Base-by-base conservation (phyloP, 2,888 invertebrate genomes). In the Elaeidobius kamerunicus region DNA sequence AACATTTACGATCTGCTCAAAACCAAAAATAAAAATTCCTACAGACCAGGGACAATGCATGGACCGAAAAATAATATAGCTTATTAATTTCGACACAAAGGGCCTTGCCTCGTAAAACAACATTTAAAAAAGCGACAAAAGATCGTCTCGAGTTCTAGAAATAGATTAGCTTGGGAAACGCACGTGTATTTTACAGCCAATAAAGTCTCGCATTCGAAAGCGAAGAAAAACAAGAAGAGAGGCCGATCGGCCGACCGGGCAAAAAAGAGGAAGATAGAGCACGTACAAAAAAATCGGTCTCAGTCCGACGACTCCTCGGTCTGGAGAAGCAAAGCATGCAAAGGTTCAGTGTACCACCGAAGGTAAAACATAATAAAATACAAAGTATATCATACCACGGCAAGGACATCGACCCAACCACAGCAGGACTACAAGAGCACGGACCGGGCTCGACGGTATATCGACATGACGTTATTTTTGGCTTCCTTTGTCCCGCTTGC, bases 331-430 rank as follows among this genome's bases (percentile, higher is more conserved):
- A 52, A 48, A 42, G 44, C 56, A 52, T 56, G 56, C 56, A 56
- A 56, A 56, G 56, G 56, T 56, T 56, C 56, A 56, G 39, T 52
- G 56, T 56, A 56, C 56, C 56, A 56, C 52, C 48, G 56, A 56
- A 56, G 56, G 56, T 56, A 56, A 56, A 56, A 56, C 52, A 56
- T 50, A 52, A 56, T 56, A 56, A 56, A 56, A 56, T 52, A 56
- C 56, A 56, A 56, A 56, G 48, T 56, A 56, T 56, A 56, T 56
- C 56, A 56, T 56, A 56, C 56, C 48, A 44, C 42, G 52, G 56
- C 56, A 56, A 57, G 57, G 57, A 57, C 57, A 52, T 54, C 57
- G 57, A 57, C 54, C 57, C 57, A 57, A 50, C 45, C 49, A 41
- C 46, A 27, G 46, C 50, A 49, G 45, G 45, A 45, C 52, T 52